Evolutionary conservation across 2,888 invertebrate genomes (phyloP).

Genomic region (Leptogaster cylindrica): DNA sequence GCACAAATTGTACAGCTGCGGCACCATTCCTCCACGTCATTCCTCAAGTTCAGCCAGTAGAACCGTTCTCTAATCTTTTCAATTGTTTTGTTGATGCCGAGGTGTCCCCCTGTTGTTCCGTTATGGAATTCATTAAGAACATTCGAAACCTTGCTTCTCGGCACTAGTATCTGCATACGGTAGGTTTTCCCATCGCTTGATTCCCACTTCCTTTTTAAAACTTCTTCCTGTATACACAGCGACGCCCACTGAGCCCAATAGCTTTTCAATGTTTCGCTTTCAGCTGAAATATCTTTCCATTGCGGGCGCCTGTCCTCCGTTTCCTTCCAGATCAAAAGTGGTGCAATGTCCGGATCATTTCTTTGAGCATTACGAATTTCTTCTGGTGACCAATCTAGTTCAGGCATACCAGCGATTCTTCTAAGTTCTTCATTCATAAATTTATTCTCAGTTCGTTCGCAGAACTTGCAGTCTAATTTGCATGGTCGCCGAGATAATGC

Average conservation of each 20-base stretch:
- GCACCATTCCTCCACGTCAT: neutral
- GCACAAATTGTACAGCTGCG: neutral
- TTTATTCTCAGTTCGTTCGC: neutral
- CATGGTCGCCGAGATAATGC: constrained; percentile 50
- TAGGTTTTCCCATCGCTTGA: neutral
- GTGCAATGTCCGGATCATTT: neutral
- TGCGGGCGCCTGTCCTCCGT: too few relatives aligned
- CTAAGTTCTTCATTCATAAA: neutral
- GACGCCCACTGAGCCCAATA: neutral
- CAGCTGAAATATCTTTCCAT: neutral
- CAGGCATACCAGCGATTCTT: neutral
- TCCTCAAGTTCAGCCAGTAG: constrained; percentile 46
- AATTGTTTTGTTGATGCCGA: constrained; percentile 51
- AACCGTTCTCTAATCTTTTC: constrained; percentile 49
- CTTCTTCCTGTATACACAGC: constrained; percentile 4
- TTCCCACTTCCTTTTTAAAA: constrained; percentile 25
- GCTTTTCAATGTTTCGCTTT: neutral
- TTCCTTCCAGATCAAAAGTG: neutral
- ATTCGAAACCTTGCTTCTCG: constrained; percentile 36
- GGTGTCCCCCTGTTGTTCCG: constrained; percentile 50
- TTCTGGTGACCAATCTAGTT: neutral
- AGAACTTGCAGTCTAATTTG: constrained; percentile 20
- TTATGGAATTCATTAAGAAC: constrained; percentile 48
- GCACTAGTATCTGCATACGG: constrained; percentile 36
- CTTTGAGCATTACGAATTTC: constrained; percentile 3